Evolutionary conservation across 2,888 invertebrate species (phyloP).

Genomic region (Teleogryllus oceanicus): DNA sequence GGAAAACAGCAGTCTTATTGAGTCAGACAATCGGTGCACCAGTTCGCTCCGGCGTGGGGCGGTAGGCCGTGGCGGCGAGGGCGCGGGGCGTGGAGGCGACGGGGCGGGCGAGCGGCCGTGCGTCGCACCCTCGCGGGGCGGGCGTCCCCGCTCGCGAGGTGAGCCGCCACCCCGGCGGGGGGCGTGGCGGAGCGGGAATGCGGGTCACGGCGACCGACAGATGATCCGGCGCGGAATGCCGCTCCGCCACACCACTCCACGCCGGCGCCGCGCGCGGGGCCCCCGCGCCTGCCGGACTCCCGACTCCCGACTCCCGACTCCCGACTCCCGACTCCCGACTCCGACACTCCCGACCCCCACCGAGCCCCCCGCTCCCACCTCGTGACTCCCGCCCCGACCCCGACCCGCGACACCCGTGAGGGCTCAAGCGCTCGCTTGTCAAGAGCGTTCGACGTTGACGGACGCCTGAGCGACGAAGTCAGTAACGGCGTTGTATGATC

Average conservation of each 20-base stretch:
- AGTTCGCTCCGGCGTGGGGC: not conserved
- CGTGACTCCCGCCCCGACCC: too few species aligned
- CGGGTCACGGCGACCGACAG: slow-evolving; percentile 18
- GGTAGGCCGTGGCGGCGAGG: not conserved
- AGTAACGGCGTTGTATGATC: too few species aligned
- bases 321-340: too few species aligned
- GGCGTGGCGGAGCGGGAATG: not conserved
- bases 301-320: not conserved
- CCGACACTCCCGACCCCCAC: too few species aligned
- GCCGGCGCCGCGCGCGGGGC: not conserved
- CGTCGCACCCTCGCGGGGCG: not conserved
- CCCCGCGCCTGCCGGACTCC: too few species aligned
- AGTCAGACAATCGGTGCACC: too few species aligned
- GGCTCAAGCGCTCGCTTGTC: too few species aligned
- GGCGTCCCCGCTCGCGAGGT: not conserved
- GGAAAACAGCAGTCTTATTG: too few species aligned
- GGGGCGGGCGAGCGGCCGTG: not conserved
- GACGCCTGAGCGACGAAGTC: too few species aligned
- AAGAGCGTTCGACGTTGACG: too few species aligned
- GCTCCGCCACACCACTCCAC: not conserved
- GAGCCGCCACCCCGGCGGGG: not conserved
- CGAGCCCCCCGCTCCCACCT: too few species aligned
- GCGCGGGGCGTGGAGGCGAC: not conserved
- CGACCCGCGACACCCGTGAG: too few species aligned
- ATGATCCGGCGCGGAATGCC: not conserved